Conservation (phyloP, 2,113 vertebrate genomes). For the Forbesichthys agassizii region DNA sequence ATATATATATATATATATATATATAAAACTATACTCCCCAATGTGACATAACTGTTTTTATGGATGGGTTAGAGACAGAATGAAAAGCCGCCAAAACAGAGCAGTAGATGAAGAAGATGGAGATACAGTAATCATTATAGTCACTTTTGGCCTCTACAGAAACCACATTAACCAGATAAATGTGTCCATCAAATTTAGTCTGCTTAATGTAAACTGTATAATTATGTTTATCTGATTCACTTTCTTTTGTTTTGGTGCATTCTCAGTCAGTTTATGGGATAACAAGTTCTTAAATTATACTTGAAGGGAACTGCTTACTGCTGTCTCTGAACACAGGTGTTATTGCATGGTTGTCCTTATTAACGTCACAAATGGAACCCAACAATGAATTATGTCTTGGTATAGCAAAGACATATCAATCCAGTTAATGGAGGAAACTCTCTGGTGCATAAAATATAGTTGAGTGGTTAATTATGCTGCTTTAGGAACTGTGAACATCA, state of each 20-base stretch:
- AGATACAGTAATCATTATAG: constrained; percentile 21
- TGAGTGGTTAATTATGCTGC: too few relatives aligned
- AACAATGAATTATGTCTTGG: background rate
- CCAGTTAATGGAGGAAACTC: constrained; percentile 12
- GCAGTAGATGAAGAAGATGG: background rate
- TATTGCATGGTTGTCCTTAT: background rate
- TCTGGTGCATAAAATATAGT: constrained; percentile 20
- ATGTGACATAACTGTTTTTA: too few relatives aligned
- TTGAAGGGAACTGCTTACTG: background rate
- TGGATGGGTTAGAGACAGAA: background rate
- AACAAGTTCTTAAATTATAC: background rate
- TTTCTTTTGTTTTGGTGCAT: background rate
- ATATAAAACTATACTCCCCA: too few relatives aligned
- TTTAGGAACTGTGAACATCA: too few relatives aligned
- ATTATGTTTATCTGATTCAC: background rate
- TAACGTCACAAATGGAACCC: background rate
- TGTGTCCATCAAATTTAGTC: constrained; percentile 33
- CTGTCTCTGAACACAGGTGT: too few relatives aligned
- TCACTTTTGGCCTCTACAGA: constrained; percentile 24
- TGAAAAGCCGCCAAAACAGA: background rate
- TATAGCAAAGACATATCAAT: constrained; percentile 12
- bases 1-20: too few relatives aligned
- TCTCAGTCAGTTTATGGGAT: background rate
- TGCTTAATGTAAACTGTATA: background rate
- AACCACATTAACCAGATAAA: constrained; percentile 42